Base-by-base conservation (phyloP, 2,888 invertebrate species). In the Stratiomys singularior region DNA sequence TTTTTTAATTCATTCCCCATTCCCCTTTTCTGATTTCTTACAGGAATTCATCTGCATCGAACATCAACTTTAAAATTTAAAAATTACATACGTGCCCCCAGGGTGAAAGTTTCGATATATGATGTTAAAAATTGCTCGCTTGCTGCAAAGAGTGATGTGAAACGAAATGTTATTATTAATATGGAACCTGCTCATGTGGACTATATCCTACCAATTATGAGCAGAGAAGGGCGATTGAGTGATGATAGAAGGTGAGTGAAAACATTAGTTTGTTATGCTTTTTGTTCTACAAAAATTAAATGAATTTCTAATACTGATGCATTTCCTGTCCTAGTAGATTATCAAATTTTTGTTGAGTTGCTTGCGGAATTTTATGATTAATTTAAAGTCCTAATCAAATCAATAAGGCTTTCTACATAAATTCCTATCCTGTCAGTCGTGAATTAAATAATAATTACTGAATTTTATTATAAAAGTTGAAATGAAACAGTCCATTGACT, bases 151-250 rank as follows among this genome's bases (percentile, higher is more conserved):
- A 78, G 78, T 25, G 72, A 69, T 23, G 15, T 47, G 5, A 37
- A 64, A 2, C 25, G 74, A 23, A 77, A 78, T 77, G 78, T 79
- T 0, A 30, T 78, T 13, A 58, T 79, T 7, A 78, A 79, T 66
- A 44, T 47, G 7, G 79, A 79, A 21, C 79, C 79, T 7, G 74
- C 66, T 1, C 25, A 66, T 28, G 60, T 79, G 13, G 77, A 78
- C 47, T 76, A 52, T 47, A 77, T 79, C 27, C 78, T 76, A 25
- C 78, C 79, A 2, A 78, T 78, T 15, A 77, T 79, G 23, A 79
- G 79, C 60, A 77, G 47, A 3, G 74, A 60, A 27, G 78, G 77
- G 11, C 18, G 64, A 56, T 28, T 79, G 23, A 28, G 7, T 71
- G 27, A 64, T 9, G 64, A 69, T 47, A 76, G 67, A 69, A 37